Conservation (phyloP, 2,113 vertebrate species). For the Noturus placidus region DNA sequence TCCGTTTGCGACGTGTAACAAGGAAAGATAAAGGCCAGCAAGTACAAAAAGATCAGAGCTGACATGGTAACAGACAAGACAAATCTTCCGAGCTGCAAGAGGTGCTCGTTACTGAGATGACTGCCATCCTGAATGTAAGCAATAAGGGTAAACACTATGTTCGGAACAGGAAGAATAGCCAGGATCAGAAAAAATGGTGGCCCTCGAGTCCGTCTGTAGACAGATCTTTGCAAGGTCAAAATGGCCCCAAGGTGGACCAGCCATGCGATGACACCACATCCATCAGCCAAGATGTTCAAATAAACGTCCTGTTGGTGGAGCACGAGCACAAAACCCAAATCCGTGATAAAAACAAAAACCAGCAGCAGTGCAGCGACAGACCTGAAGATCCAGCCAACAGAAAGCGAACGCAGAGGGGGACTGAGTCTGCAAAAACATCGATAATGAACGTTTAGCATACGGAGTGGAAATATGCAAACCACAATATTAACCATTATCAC, state of each 20-base stretch:
- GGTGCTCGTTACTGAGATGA: constrained; percentile 61
- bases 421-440: constrained; percentile 51
- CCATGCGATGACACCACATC: constrained; percentile 81
- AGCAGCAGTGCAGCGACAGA: constrained; percentile 70
- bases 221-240: constrained; percentile 68
- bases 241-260: constrained; percentile 78
- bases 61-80: constrained; percentile 74
- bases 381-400: constrained; percentile 80
- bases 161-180: constrained; percentile 74
- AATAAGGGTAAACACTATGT: constrained; percentile 77
- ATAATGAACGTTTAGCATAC: neutral
- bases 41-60: constrained; percentile 74
- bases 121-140: constrained; percentile 67
- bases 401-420: constrained; percentile 43
- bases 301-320: constrained; percentile 72
- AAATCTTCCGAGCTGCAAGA: constrained; percentile 71
- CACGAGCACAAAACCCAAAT: constrained; percentile 71
- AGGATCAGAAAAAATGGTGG: constrained; percentile 73
- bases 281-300: constrained; percentile 77
- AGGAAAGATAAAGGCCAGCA: constrained; percentile 73
- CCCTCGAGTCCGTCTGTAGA: constrained; percentile 70
- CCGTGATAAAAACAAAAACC: constrained; percentile 71
- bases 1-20: constrained; percentile 57
- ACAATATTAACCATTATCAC: neutral
- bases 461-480: neutral